These are phyloP conservation scores for Cantharis nigra DNA, from an alignment of 2,888 invertebrate species.

Conservation along the genomic window DNA sequence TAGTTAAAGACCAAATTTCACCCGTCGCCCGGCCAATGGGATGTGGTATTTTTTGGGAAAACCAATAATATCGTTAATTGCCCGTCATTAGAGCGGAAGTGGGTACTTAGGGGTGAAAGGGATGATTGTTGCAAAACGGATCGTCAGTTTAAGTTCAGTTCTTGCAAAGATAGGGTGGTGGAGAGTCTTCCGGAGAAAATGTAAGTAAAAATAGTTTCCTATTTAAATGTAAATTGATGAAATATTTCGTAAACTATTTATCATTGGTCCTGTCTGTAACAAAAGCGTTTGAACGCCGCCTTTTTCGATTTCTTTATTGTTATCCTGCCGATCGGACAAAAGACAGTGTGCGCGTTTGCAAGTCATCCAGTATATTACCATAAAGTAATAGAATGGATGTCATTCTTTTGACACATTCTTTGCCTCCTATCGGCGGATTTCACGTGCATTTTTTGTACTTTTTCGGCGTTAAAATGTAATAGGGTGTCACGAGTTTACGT, in stretches of 20 bases:
- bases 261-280: conserved; percentile 18
- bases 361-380: conserved; percentile 40
- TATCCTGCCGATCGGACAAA: conserved; percentile 22
- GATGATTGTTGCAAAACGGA: too few relatives aligned
- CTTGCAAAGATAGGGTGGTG: not conserved
- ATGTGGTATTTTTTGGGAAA: not conserved
- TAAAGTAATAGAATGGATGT: conserved; percentile 40
- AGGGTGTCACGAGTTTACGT: not conserved
- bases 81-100: not conserved
- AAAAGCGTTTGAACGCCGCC: conserved; percentile 24
- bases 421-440: conserved; percentile 12
- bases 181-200: not conserved
- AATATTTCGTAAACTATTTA: conserved; percentile 22
- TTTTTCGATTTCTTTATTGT: conserved; percentile 25
- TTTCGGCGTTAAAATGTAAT: conserved; percentile 10
- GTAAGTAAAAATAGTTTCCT: not conserved
- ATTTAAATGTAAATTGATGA: conserved; percentile 1
- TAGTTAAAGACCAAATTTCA: not conserved
- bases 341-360: conserved; percentile 29
- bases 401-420: conserved; percentile 40
- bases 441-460: conserved; percentile 5
- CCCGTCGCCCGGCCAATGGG: not conserved
- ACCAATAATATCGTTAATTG: not conserved
- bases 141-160: too few relatives aligned
- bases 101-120: not conserved